A percentile compares a stretch with the other conserved stretches of the same genome.
These are phyloP conservation scores for Ophiothrix spiculata DNA, from an alignment of 35 echinoderm and acorn worm genomes.

Conservation along the genomic window DNA sequence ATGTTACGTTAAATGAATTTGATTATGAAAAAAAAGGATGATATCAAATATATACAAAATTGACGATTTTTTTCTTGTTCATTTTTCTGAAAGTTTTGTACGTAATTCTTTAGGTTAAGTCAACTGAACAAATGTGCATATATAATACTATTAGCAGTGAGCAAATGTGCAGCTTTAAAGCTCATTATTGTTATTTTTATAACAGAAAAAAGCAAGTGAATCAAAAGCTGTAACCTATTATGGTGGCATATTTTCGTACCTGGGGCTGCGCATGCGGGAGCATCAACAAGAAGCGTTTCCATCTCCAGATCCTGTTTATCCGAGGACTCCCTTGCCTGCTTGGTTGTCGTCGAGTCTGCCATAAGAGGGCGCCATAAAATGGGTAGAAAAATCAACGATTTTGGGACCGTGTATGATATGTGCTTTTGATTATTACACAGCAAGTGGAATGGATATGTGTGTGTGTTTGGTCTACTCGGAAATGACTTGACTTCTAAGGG, in stretches of 20 bases:
- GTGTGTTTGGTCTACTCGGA: background rate
- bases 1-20: too few species aligned
- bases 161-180: background rate
- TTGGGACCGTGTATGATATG: background rate
- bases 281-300: conserved; percentile 14
- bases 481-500: too few species aligned
- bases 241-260: conserved; percentile 5
- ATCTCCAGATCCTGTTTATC: conserved; percentile 11
- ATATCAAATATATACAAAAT: too few species aligned
- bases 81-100: too few species aligned
- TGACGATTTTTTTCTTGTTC: too few species aligned
- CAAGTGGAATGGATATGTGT: background rate
- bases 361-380: conserved; percentile 1
- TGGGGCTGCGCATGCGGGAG: conserved; percentile 3
- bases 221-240: background rate
- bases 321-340: background rate
- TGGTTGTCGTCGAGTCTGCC: conserved; percentile 2
- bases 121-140: too few species aligned
- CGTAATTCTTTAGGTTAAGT: too few species aligned
- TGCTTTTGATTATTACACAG: background rate
- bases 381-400: conserved; percentile 1
- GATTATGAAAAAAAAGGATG: too few species aligned
- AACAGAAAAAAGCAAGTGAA: background rate
- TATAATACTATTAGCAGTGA: background rate
- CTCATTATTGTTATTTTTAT: background rate